Percentiles rank a stretch among this genome's conserved stretches.
Conservation (phyloP, 2,113 vertebrate species). For the Chionis minor region DNA sequence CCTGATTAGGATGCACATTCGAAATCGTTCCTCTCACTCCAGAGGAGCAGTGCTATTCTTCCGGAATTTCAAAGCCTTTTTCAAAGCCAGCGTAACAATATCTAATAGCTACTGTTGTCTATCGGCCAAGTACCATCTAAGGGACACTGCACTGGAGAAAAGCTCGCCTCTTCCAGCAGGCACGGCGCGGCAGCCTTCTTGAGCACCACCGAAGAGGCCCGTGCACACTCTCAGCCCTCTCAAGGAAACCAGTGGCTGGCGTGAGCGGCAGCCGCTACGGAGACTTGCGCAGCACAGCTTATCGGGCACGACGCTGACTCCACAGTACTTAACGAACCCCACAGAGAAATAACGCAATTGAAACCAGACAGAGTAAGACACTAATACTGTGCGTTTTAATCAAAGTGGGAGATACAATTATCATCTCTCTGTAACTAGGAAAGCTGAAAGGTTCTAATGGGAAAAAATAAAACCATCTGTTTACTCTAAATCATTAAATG, state of each 20-base stretch:
- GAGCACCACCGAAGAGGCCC: accelerated
- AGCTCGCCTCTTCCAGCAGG: accelerated
- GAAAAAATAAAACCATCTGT: constrained; percentile 66
- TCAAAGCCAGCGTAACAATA: background rate
- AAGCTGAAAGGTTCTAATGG: constrained; percentile 53
- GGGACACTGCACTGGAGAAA: background rate
- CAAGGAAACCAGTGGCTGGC: background rate
- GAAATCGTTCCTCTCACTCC: background rate
- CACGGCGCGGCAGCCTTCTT: background rate
- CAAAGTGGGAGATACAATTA: constrained; percentile 59
- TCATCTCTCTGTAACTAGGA: constrained; percentile 33
- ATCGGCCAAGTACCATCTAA: background rate
- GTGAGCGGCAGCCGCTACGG: background rate
- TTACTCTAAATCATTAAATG: constrained; percentile 61
- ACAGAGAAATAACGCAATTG: background rate
- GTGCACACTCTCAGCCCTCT: accelerated
- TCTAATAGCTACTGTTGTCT: accelerated
- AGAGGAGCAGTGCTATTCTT: background rate
- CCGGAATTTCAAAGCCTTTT: background rate
- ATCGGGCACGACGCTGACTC: background rate
- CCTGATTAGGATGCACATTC: background rate
- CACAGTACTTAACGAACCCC: background rate
- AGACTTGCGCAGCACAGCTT: accelerated
- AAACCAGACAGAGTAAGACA: constrained; percentile 15
- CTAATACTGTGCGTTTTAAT: constrained; percentile 65